phyloP scores from a whole-genome alignment of 2,797 vertebrate genomes.

The Aythya fuligula region DNA sequence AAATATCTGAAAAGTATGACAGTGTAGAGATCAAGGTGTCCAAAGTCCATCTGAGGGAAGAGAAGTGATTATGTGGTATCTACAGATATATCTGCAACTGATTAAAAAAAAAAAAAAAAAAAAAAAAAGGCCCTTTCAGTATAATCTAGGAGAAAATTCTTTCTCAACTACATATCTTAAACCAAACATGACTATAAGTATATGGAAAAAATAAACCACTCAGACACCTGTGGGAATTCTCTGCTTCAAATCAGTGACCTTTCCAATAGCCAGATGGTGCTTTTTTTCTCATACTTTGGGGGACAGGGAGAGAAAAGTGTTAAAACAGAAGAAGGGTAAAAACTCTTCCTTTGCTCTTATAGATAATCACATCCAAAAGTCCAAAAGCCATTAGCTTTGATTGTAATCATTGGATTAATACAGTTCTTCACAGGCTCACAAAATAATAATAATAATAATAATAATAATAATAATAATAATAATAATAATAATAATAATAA shows the following conservation, averaged over 20 bases:
- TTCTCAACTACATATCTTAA: neutral
- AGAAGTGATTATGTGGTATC: neutral
- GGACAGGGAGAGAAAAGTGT: rapidly evolving
- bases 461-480: no score
- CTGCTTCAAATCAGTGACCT: neutral
- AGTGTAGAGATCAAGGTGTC: neutral
- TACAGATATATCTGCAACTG: neutral
- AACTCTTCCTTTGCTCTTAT: neutral
- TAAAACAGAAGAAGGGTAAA: neutral
- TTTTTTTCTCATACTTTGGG: neutral
- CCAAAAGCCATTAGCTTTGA: constrained; percentile 55
- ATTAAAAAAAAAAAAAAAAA: neutral
- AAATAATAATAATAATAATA: no score
- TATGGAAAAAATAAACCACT: constrained; percentile 31
- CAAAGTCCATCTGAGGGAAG: neutral
- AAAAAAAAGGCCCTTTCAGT: neutral
- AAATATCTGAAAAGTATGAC: neutral
- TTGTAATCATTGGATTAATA: constrained; percentile 44
- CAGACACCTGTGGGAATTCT: constrained; percentile 40
- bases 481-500: no score
- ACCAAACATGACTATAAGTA: constrained; percentile 2
- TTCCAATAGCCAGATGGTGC: constrained; percentile 24
- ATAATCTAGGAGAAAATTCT: neutral
- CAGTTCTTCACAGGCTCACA: neutral
- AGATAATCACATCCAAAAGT: neutral